These are phyloP conservation scores for Phaonia tiefii DNA, from an alignment of 2,888 invertebrate species.

Conservation along the genomic window DNA sequence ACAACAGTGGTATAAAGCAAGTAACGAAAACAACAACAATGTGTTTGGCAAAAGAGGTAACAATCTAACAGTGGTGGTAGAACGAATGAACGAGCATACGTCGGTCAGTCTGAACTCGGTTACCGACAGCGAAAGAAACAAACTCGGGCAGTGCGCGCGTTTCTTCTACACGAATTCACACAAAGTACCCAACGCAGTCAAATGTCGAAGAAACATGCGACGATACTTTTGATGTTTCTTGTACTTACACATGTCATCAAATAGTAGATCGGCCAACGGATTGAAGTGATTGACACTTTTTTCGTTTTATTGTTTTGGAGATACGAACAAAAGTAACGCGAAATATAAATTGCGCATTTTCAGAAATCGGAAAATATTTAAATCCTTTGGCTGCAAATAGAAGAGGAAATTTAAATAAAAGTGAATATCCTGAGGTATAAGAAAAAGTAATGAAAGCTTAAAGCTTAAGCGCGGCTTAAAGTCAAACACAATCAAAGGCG, in stretches of 20 bases:
- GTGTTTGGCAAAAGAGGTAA: conserved; percentile 66
- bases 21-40: conserved; percentile 59
- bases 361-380: conserved; percentile 1
- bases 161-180: conserved; percentile 49
- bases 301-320: background rate
- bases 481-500: background rate
- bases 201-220: conserved; percentile 69
- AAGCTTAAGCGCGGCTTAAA: conserved; percentile 4
- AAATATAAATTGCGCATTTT: no score
- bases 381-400: background rate
- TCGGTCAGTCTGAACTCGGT: conserved; percentile 81
- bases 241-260: conserved; percentile 14
- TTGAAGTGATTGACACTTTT: background rate
- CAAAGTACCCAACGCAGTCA: conserved; percentile 43
- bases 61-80: conserved; percentile 37
- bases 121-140: conserved; percentile 79
- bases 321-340: background rate
- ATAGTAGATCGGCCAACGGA: background rate
- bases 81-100: conserved; percentile 75
- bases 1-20: conserved; percentile 53
- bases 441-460: conserved; percentile 12
- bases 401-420: conserved; percentile 49
- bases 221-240: conserved; percentile 59
- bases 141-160: conserved; percentile 68
- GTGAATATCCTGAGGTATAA: background rate